These are phyloP conservation scores for Sebastes minor DNA, from an alignment of 2,797 vertebrate species.

Conservation along the genomic window DNA sequence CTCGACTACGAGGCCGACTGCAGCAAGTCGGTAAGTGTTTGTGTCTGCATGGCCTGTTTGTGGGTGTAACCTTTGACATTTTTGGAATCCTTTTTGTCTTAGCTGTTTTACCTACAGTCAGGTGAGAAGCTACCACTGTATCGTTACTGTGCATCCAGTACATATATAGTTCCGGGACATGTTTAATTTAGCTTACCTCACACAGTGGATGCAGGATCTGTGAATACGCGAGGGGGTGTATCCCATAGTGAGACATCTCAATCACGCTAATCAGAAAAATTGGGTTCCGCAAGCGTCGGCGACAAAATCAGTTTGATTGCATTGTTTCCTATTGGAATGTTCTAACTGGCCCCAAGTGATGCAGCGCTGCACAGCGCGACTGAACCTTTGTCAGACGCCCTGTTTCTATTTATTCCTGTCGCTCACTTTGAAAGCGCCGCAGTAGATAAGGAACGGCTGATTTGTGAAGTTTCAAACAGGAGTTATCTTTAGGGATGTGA, in stretches of 20 bases:
- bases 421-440: no score
- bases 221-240: background rate
- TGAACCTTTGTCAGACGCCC: no score
- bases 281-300: no score
- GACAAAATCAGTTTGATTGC: no score
- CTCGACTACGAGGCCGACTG: slow-evolving; percentile 97
- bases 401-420: no score
- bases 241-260: background rate
- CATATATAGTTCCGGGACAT: background rate
- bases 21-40: slow-evolving; percentile 88
- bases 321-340: no score
- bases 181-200: background rate
- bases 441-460: no score
- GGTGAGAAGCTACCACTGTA: background rate
- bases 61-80: background rate
- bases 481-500: no score
- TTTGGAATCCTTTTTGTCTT: background rate
- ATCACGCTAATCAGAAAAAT: background rate
- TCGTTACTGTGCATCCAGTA: background rate
- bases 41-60: background rate
- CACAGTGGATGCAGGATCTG: background rate
- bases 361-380: no score
- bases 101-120: background rate
- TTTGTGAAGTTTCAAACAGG: no score
- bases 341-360: no score